Conservation (phyloP, 2,797 vertebrate genomes). For the Gymnoscopelus microlampas region DNA sequence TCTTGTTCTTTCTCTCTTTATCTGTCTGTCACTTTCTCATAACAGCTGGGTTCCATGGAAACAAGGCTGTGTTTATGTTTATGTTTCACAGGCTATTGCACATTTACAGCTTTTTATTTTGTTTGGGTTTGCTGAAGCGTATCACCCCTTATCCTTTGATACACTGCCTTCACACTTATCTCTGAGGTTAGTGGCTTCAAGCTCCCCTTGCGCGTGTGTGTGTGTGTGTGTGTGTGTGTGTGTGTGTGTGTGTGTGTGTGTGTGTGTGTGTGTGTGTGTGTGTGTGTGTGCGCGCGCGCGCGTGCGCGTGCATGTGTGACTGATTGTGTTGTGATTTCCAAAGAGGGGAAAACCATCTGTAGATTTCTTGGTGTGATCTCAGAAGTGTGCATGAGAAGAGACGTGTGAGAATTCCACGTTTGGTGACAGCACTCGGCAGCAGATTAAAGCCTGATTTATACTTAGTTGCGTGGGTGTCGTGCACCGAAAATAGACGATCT, state of each 20-base stretch:
- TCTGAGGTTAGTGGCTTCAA: constrained; percentile 30
- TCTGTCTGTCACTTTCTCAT: constrained; percentile 38
- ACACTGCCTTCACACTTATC: constrained; percentile 41
- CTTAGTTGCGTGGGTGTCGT: too few species aligned
- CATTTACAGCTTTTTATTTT: constrained; percentile 64
- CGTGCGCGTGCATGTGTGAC: neutral
- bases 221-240: constrained; percentile 7
- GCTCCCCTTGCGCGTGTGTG: constrained; percentile 39
- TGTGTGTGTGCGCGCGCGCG: constrained; percentile 17
- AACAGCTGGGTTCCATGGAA: constrained; percentile 61
- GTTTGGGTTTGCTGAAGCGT: constrained; percentile 55
- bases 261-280: constrained; percentile 12
- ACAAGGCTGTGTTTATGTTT: constrained; percentile 67
- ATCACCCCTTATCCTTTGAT: constrained; percentile 65
- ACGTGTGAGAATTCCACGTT: constrained; percentile 42
- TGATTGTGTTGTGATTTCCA: constrained; percentile 44
- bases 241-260: neutral
- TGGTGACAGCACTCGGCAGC: constrained; percentile 60
- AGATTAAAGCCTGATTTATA: constrained; percentile 29
- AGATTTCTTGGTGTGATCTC: constrained; percentile 58
- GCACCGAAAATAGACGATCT: too few species aligned
- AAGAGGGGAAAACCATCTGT: constrained; percentile 58
- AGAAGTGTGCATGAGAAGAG: constrained; percentile 52
- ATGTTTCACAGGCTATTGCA: constrained; percentile 67
- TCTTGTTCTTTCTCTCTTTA: constrained; percentile 1